Percentiles rank a stretch among this genome's conserved stretches.
Evolutionary conservation across 2,888 invertebrate genomes (phyloP).

Genomic region (Cheilosia soror): DNA sequence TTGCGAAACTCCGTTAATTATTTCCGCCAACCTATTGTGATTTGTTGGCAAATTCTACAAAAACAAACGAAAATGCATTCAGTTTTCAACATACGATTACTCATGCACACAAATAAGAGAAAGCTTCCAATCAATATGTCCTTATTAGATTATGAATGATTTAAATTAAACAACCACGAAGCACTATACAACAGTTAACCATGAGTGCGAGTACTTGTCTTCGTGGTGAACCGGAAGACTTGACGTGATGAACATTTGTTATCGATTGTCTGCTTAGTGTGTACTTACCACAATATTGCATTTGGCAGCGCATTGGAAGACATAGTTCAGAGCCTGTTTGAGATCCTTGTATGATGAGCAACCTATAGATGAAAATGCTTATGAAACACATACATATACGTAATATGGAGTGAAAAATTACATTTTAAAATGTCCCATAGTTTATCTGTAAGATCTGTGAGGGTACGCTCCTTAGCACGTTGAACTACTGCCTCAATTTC

Average conservation of each 20-base stretch:
- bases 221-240: constrained; percentile 45
- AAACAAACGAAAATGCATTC: constrained; percentile 33
- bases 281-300: constrained; percentile 82
- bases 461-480: constrained; percentile 78
- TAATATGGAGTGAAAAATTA: constrained; percentile 59
- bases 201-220: constrained; percentile 14
- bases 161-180: constrained; percentile 7
- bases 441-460: constrained; percentile 82
- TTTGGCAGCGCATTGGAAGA: constrained; percentile 82
- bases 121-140: constrained; percentile 47
- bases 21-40: constrained; percentile 82
- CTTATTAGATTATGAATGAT: constrained; percentile 66
- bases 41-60: constrained; percentile 82
- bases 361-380: constrained; percentile 75
- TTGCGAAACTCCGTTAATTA: constrained; percentile 82
- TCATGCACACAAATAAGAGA: constrained; percentile 21
- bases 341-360: constrained; percentile 82
- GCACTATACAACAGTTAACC: constrained; percentile 17
- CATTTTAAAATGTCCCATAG: constrained; percentile 82
- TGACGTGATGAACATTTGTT: constrained; percentile 5
- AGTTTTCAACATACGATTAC: constrained; percentile 22
- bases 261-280: background rate
- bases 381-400: too few relatives aligned
- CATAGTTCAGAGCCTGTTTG: constrained; percentile 80
- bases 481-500: constrained; percentile 82